Percentiles rank a stretch among this genome's conserved stretches.
phyloP scores from a whole-genome alignment of 2,113 vertebrate genomes.

The Zootoca vivipara region DNA sequence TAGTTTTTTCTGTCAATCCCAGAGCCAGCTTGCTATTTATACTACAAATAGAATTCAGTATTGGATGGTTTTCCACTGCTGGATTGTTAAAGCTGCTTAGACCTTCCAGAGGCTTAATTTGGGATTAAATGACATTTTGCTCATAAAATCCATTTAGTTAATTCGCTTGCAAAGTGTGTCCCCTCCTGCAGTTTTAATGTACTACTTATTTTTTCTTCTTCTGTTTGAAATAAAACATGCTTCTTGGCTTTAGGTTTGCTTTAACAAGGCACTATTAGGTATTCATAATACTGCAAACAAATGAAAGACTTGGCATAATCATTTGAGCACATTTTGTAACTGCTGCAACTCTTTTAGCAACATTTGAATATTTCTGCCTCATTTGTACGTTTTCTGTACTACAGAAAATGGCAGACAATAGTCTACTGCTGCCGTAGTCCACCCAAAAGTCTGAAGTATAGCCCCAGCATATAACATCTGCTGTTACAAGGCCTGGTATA shows the following conservation, averaged over 20 bases:
- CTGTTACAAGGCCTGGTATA: too few species aligned
- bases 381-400: not conserved
- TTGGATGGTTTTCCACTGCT: constrained; percentile 51
- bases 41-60: constrained; percentile 27
- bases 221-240: constrained; percentile 31
- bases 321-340: not conserved
- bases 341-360: not conserved
- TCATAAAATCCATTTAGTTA: constrained; percentile 69
- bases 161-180: constrained; percentile 58
- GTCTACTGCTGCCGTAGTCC: too few species aligned
- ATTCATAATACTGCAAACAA: constrained; percentile 22
- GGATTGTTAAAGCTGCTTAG: constrained; percentile 52
- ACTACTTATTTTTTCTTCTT: constrained; percentile 54
- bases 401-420: not conserved
- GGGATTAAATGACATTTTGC: constrained; percentile 66
- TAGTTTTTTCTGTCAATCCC: constrained; percentile 34
- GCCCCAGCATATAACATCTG: not conserved
- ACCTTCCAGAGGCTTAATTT: constrained; percentile 68
- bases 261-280: constrained; percentile 10
- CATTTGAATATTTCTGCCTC: not conserved
- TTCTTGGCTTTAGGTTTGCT: constrained; percentile 48
- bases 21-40: constrained; percentile 42
- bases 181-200: constrained; percentile 52
- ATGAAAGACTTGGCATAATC: constrained; percentile 9
- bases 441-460: not conserved